These are phyloP conservation scores for Panurus biarmicus DNA, from an alignment of 2,113 vertebrate genomes.

Conservation along the genomic window DNA sequence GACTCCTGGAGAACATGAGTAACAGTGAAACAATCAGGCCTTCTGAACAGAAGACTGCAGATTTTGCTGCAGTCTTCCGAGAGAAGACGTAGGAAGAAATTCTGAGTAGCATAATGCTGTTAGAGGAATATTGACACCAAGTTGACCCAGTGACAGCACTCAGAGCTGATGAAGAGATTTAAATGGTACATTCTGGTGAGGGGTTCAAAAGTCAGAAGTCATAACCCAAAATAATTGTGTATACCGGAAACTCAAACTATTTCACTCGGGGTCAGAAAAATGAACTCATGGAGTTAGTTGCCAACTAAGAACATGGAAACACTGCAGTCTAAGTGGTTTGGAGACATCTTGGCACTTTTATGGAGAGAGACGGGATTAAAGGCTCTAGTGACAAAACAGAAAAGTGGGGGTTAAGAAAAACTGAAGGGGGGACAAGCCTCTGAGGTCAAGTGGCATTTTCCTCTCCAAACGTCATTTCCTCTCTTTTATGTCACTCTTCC, in stretches of 20 bases:
- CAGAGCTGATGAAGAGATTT: slow-evolving; percentile 26
- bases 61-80: not conserved
- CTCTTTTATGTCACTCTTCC: slow-evolving; percentile 31
- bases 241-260: slow-evolving; percentile 35
- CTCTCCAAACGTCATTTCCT: not conserved
- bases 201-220: slow-evolving; percentile 44
- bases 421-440: not conserved
- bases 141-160: not conserved
- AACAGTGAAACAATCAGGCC: not conserved
- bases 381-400: slow-evolving; percentile 39
- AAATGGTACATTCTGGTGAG: slow-evolving; percentile 23
- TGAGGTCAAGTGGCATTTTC: slow-evolving; percentile 39
- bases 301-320: slow-evolving; percentile 26
- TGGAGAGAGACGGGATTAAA: slow-evolving; percentile 56
- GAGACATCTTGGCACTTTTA: slow-evolving; percentile 59
- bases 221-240: slow-evolving; percentile 36
- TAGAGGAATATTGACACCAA: not conserved
- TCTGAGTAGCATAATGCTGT: not conserved
- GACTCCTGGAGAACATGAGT: not conserved
- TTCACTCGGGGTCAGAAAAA: slow-evolving; percentile 20
- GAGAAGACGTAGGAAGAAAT: not conserved
- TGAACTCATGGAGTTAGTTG: slow-evolving; percentile 16
- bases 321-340: slow-evolving; percentile 25
- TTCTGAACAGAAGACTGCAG: not conserved
- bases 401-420: slow-evolving; percentile 31